Evolutionary conservation across 2,113 vertebrate species (phyloP).

Genomic region (Jaculus jaculus): DNA sequence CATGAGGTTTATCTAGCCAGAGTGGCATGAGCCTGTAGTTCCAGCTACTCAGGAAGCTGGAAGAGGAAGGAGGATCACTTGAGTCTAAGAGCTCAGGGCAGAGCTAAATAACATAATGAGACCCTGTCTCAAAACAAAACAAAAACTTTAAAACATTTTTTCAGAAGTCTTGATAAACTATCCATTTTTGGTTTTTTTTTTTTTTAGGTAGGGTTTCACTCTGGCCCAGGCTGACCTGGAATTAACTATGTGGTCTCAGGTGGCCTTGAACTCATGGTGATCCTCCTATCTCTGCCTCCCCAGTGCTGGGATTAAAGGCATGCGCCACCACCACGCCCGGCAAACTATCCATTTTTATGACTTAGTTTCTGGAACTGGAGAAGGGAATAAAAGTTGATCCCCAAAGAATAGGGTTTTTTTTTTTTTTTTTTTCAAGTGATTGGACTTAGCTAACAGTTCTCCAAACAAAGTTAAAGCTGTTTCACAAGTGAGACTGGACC

Average conservation of each 20-base stretch:
- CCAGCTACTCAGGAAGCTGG: neutral
- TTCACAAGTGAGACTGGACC: conserved; percentile 41
- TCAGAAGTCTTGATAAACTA: conserved; percentile 39
- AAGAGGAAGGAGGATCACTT: neutral
- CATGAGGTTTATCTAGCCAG: neutral
- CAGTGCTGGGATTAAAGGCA: too few relatives aligned
- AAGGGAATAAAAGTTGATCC: conserved; percentile 45
- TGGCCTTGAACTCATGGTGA: too few relatives aligned
- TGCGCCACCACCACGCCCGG: too few relatives aligned
- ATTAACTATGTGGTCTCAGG: too few relatives aligned
- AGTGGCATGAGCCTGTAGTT: neutral
- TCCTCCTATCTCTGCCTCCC: too few relatives aligned
- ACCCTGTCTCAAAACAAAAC: neutral
- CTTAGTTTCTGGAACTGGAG: conserved; percentile 70
- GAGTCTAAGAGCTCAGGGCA: neutral
- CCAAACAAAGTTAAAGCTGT: neutral
- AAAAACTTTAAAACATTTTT: neutral
- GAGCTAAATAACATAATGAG: neutral
- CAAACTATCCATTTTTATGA: conserved; percentile 5
- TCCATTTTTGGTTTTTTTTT: too few relatives aligned
- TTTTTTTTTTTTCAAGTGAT: conserved; percentile 49
- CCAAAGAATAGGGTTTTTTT: neutral
- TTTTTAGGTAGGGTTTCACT: too few relatives aligned
- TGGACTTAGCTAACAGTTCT: conserved; percentile 44
- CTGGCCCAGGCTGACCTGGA: too few relatives aligned